Base-by-base conservation (phyloP, 2,888 invertebrate species). In the Desoria tigrina region DNA sequence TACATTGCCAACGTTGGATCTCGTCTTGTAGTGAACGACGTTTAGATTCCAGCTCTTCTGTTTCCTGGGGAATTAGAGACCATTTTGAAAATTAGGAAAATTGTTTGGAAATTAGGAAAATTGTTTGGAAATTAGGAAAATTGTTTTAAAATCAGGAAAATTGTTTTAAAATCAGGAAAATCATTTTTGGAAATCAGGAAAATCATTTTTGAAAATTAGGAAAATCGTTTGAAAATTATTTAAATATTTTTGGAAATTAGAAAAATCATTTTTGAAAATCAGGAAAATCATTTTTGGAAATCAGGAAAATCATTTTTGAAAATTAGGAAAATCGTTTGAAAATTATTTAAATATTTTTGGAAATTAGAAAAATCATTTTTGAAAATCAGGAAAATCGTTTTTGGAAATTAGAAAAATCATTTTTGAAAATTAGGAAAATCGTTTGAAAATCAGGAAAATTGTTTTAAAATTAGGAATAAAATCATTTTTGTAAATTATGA, bases 11-110 rank as follows among this genome's bases (percentile, higher is more conserved):
- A 73, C 86, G 84, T 61, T 88, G 85, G 55, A 95, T 88, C 81
- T 95, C 92, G 39, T 87, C 87, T 78, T 92, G 90, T 56, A 96
- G 82, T n/a, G 81, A 82, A 69, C 87, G 86, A 77, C 90, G 90
- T 80, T 90, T 92, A 72, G 87, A 87, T 79, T 94, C 92, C 74
- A 93, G 83, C 53, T 86, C 86, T 71, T 91, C 90, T 0, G 93
- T 93, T 83, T 94, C 92, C 86, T 87, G 70, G n/a, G n/a, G n/a
- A n/a, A n/a, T n/a, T n/a, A n/a, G n/a, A n/a, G n/a, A n/a, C n/a
- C n/a, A n/a, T n/a, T n/a, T 56, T 57, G 23, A 61, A 45, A 49
- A 49, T 49, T 49, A 49, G 9, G 7, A n/a, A 49, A 49, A 49
- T 18, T 16, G 11, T n/a, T 56, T 57, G 23, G 57, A 45, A 49